Evolutionary conservation across 2,797 vertebrate genomes (phyloP).

Genomic region (Pagetopsis macropterus): DNA sequence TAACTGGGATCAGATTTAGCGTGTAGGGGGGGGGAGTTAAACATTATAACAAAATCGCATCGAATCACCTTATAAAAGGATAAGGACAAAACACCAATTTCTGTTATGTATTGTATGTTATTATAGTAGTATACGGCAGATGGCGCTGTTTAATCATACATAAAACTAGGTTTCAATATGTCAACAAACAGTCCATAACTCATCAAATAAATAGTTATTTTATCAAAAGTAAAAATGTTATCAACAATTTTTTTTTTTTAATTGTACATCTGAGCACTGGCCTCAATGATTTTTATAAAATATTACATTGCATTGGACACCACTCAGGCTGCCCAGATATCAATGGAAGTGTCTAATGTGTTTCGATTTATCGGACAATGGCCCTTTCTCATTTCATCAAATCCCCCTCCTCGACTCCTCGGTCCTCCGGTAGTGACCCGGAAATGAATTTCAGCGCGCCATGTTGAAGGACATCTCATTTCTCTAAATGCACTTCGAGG

Average conservation of each 20-base stretch:
- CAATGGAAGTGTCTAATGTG: not conserved
- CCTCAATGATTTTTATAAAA: not conserved
- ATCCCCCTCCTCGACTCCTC: too few relatives aligned
- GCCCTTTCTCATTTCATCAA: too few relatives aligned
- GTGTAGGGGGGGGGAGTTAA: too few relatives aligned
- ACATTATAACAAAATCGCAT: not conserved
- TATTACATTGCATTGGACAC: not conserved
- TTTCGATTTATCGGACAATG: not conserved
- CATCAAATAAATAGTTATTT: not conserved
- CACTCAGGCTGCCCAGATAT: not conserved
- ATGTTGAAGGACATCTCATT: too few relatives aligned
- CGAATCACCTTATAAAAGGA: not conserved
- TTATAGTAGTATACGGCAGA: constrained; percentile 16
- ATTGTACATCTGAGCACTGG: not conserved
- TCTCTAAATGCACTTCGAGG: too few relatives aligned
- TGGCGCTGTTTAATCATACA: constrained; percentile 24
- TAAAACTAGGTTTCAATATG: too few relatives aligned
- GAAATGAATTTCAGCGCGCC: too few relatives aligned
- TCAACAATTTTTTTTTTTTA: not conserved
- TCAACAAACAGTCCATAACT: not conserved
- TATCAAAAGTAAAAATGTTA: not conserved
- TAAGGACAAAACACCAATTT: rapidly evolving
- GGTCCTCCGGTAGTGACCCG: too few relatives aligned
- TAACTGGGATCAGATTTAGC: constrained; percentile 19
- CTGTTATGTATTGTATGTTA: not conserved